Evolutionary conservation across 2,113 vertebrate genomes (phyloP).

Genomic region (Odocoileus virginianus): DNA sequence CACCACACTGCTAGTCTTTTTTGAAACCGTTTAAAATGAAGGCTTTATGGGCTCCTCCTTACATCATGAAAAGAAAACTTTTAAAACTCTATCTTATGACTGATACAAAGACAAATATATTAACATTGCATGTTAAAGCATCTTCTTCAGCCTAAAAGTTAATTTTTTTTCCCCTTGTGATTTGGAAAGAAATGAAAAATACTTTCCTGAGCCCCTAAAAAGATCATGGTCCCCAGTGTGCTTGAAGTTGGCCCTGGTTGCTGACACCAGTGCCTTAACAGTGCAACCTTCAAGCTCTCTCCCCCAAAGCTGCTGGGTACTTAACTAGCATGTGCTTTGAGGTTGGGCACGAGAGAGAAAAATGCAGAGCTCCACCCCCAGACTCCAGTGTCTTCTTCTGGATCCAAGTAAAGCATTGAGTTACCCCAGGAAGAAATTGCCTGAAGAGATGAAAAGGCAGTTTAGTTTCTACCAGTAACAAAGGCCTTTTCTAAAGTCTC

Average conservation of each 20-base stretch:
- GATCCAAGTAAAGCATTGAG: background rate
- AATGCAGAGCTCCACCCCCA: background rate
- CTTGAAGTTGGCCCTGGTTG: background rate
- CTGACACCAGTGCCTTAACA: background rate
- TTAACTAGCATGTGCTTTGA: background rate
- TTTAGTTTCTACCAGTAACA: background rate
- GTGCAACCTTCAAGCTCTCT: background rate
- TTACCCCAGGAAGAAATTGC: background rate
- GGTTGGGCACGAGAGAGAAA: background rate
- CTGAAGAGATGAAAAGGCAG: constrained; percentile 32
- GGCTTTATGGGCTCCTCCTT: background rate
- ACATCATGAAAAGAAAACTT: background rate
- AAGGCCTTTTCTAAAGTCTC: constrained; percentile 23
- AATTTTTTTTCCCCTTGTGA: background rate
- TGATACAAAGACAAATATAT: background rate
- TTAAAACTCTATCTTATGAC: background rate
- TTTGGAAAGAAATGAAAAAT: constrained; percentile 12
- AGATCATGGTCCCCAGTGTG: accelerated
- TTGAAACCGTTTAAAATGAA: background rate
- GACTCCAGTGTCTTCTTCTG: background rate
- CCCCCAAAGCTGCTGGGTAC: background rate
- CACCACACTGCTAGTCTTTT: background rate
- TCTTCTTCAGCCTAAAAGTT: background rate
- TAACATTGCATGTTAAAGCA: background rate
- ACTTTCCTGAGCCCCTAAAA: background rate